Base-by-base conservation (phyloP, 1,140 invertebrate species). In the Coboldia fuscipes region DNA sequence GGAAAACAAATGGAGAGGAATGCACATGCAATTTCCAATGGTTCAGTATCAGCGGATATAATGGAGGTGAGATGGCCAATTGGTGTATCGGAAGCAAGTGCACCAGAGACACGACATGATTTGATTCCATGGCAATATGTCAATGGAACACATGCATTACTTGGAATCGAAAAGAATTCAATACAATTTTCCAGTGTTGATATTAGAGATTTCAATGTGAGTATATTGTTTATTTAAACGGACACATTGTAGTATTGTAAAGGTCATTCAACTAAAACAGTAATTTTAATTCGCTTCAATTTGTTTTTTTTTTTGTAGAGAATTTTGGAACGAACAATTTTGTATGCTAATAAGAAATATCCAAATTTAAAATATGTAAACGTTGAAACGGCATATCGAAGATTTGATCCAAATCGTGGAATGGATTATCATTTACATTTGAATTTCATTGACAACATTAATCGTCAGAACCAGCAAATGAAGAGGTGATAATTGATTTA, bases 401-500 rank as follows among this genome's bases (percentile, higher is more conserved):
- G 68, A 42, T 90, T 88, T 56, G 84, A 93, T 58, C 74, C 83
- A 7, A 76, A 79, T 1, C 60, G 81, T 42, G 88, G 86, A 28
- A 74, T 90, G 65, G 79, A 85, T 51, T 94, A 92, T 54, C 70
- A 75, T 31, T 47, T 94, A 15, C 82, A 92, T 58, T 46, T 90
- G 10, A 57, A 60, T 65, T 72, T 44, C 35, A 54, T 62, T 24
- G 53, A 27, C 3, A 27, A 27, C 12, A 3, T n/a, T 27, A 14
- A 27, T 4, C 13, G 17, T 4, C 12, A 30, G 4, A 16, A 18
- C 14, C 4, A 18, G 3, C 10, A 12, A 3, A 6, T 30, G 29
- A 30, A 30, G 15, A 30, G 29, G 29, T 30, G 17, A 8, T 7
- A 23, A 23, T 7, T 23, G 12, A 23, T 23, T 12, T 7, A 6